phyloP scores from a whole-genome alignment of 2,797 vertebrate species.

The Pseudomugil gertrudae region DNA sequence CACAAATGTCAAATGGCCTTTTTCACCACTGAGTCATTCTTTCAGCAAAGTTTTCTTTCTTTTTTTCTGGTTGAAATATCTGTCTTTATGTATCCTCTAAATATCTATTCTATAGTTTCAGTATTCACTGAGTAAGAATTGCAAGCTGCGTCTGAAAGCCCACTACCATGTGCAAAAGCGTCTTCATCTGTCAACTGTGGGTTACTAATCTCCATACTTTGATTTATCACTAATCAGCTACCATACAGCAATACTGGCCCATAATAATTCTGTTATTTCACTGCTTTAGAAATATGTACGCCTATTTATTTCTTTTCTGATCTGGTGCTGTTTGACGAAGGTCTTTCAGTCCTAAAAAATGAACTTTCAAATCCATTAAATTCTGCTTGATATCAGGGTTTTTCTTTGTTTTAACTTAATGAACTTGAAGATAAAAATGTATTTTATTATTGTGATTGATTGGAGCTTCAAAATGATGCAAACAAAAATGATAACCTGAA shows the following conservation, averaged over 20 bases:
- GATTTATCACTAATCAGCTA: constrained; percentile 37
- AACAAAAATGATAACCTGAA: neutral
- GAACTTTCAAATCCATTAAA: neutral
- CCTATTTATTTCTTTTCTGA: constrained; percentile 2
- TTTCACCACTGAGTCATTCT: constrained; percentile 6
- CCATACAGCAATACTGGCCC: constrained; percentile 29
- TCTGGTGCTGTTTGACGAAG: neutral
- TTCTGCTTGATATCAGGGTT: neutral
- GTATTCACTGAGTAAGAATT: constrained; percentile 1
- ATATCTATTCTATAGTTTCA: constrained; percentile 6
- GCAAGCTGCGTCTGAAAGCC: constrained; percentile 39
- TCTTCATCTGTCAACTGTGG: constrained; percentile 45
- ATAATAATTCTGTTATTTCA: constrained; percentile 15
- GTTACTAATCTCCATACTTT: constrained; percentile 39
- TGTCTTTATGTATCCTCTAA: no score
- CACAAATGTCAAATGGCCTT: constrained; percentile 16
- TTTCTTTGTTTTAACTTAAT: neutral
- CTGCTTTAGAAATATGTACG: constrained; percentile 6
- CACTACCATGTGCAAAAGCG: constrained; percentile 64
- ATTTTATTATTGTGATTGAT: neutral
- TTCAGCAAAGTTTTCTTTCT: constrained; percentile 6
- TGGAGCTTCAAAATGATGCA: neutral
- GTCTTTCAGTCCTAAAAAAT: neutral
- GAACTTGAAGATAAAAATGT: neutral
- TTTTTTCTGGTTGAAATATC: constrained; percentile 7